Evolutionary conservation across 2,113 vertebrate genomes (phyloP).

Genomic region (Nesogale talazaci): DNA sequence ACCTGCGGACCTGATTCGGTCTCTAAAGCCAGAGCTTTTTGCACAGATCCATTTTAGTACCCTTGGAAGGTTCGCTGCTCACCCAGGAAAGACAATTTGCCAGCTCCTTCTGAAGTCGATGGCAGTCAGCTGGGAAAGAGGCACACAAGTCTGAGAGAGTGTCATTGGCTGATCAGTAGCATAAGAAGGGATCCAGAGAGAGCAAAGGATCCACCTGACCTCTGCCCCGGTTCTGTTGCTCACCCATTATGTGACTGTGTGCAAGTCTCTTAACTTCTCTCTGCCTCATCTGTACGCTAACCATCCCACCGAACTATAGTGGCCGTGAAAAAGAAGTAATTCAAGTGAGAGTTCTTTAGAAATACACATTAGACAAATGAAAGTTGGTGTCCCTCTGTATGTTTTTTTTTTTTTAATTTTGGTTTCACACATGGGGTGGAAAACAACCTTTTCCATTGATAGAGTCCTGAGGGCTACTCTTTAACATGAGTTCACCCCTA

Average conservation of each 20-base stretch:
- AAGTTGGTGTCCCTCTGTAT: not conserved
- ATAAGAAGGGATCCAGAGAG: not conserved
- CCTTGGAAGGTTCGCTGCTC: slow-evolving; percentile 40
- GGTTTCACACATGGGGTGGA: not conserved
- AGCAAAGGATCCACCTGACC: not conserved
- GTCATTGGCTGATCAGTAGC: not conserved
- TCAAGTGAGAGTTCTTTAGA: not conserved
- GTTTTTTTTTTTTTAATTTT: not conserved
- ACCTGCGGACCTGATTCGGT: not conserved
- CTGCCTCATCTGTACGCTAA: not conserved
- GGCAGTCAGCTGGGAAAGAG: slow-evolving; percentile 19
- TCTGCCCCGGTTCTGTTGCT: not conserved
- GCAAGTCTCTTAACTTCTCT: not conserved
- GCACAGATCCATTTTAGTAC: slow-evolving; percentile 50
- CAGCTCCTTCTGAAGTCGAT: slow-evolving; percentile 15
- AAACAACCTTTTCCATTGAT: not conserved
- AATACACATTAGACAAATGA: not conserved
- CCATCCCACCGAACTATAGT: not conserved
- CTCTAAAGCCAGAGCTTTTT: slow-evolving; percentile 12
- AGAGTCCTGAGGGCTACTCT: not conserved
- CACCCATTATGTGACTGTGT: not conserved
- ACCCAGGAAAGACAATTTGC: slow-evolving; percentile 59
- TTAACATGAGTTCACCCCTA: not conserved
- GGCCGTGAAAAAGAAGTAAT: not conserved
- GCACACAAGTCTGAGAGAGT: not conserved